Conservation (phyloP, 2,888 invertebrate genomes). For the Nemapogon koenigi region DNA sequence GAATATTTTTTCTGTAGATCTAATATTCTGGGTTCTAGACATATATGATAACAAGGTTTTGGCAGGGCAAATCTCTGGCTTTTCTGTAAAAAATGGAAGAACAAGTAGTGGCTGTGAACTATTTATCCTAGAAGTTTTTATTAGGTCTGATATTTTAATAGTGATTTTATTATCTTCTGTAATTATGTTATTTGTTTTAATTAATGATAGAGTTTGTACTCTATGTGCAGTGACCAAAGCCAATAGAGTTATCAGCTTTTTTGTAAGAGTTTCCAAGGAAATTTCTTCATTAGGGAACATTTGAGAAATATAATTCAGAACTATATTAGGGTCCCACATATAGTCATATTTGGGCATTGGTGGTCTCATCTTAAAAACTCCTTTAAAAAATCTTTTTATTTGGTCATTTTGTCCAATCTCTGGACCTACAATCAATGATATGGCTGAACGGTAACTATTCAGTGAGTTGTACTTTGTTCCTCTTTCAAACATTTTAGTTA, state of each 20-base stretch:
- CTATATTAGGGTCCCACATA: slow-evolving; percentile 8
- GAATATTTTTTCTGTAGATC: too few species aligned
- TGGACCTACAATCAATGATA: slow-evolving; percentile 6
- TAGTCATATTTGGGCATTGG: slow-evolving; percentile 8
- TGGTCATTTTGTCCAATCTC: slow-evolving; percentile 1
- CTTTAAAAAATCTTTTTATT: slow-evolving; percentile 10
- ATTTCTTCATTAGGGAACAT: too few species aligned
- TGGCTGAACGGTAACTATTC: slow-evolving; percentile 8
- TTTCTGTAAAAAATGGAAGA: background rate
- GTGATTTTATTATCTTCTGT: too few species aligned
- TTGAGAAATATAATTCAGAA: slow-evolving; percentile 7
- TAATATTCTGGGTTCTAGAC: too few species aligned
- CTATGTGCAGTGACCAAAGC: background rate
- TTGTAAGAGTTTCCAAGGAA: too few species aligned
- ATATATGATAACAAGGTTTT: background rate
- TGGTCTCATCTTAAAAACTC: slow-evolving; percentile 9
- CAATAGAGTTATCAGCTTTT: background rate
- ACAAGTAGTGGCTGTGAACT: background rate
- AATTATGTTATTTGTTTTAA: too few species aligned
- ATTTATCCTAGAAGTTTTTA: background rate
- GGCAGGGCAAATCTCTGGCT: background rate
- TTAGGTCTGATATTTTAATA: too few species aligned
- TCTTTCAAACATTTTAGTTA: background rate
- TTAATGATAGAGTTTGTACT: background rate
- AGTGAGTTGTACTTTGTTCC: slow-evolving; percentile 8